Percentiles rank a stretch among this genome's conserved stretches.
Evolutionary conservation across 1,140 invertebrate species (phyloP).

Genomic region (Onthophagus taurus): DNA sequence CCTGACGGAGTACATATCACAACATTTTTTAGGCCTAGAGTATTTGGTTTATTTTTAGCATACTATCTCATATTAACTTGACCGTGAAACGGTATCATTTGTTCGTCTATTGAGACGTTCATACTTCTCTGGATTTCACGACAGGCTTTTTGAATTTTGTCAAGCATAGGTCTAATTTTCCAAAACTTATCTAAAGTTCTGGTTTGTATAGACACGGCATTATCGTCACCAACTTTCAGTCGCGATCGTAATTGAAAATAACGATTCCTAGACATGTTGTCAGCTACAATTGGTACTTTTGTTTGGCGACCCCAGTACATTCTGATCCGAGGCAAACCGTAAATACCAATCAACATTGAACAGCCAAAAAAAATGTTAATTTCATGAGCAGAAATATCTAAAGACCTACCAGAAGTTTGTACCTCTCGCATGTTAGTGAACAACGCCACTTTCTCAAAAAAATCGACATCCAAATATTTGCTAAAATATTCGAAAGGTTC

Average conservation of each 20-base stretch:
- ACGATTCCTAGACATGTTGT: conserved; percentile 4
- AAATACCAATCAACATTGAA: background rate
- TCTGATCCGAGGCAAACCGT: background rate
- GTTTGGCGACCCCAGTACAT: conserved; percentile 2
- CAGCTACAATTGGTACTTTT: background rate
- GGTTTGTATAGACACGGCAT: background rate
- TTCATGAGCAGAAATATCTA: no score
- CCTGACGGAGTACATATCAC: conserved; percentile 12
- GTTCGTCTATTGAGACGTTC: conserved; percentile 12
- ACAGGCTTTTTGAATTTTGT: conserved; percentile 6
- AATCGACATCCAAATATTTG: no score
- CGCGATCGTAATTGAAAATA: background rate
- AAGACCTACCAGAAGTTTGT: no score
- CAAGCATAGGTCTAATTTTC: conserved; percentile 7
- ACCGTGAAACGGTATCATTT: conserved; percentile 10
- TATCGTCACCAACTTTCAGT: conserved; percentile 1
- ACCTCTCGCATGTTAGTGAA: no score
- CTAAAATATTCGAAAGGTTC: no score
- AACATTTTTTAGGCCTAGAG: conserved; percentile 14
- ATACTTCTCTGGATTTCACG: background rate
- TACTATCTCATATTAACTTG: conserved; percentile 2
- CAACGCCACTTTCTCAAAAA: no score
- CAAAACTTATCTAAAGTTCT: background rate
- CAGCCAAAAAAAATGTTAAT: background rate
- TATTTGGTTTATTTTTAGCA: conserved; percentile 11